These are phyloP conservation scores for Anas bahamensis DNA, from an alignment of 2,797 vertebrate genomes.

Conservation along the genomic window DNA sequence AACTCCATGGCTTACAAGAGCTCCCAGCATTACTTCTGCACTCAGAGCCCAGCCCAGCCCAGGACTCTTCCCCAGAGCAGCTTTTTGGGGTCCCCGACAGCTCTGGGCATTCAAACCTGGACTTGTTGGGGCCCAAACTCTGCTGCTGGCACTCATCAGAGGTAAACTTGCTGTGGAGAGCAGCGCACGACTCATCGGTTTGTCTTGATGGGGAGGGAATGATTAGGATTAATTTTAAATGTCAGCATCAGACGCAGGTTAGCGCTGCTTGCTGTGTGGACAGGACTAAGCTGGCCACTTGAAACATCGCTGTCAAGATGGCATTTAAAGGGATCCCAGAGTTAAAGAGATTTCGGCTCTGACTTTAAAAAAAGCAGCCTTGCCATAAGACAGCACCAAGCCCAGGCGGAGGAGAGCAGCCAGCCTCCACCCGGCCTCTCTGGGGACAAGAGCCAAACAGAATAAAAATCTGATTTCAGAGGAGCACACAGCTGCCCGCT, in stretches of 20 bases:
- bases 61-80: background rate
- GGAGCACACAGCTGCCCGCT: background rate
- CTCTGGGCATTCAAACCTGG: background rate
- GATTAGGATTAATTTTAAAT: background rate
- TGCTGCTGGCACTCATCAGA: background rate
- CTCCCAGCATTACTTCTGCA: background rate
- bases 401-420: background rate
- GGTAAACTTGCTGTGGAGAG: background rate
- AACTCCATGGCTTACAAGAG: background rate
- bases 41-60: background rate
- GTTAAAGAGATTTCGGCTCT: background rate
- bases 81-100: background rate
- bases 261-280: background rate
- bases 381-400: background rate
- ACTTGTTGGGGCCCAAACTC: background rate
- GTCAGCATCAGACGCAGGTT: background rate
- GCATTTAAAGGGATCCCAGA: conserved; percentile 28
- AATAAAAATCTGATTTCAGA: background rate
- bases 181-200: background rate
- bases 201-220: background rate
- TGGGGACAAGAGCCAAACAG: background rate
- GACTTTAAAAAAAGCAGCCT: background rate
- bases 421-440: background rate
- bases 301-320: background rate
- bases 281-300: background rate